Conservation (phyloP, 2,113 vertebrate genomes). For the Butastur rufipennis region DNA sequence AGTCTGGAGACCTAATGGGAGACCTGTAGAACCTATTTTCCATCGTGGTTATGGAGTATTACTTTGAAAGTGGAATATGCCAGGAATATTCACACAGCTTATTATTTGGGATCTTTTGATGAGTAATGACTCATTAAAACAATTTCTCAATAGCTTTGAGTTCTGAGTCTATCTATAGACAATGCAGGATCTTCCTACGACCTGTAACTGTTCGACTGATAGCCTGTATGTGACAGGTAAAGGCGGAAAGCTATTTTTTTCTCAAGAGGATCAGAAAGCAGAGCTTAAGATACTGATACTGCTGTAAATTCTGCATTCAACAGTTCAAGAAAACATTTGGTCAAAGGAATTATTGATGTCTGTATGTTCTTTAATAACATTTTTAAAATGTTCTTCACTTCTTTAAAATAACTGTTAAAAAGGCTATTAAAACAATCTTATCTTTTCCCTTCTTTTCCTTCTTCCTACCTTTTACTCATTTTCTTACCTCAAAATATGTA, state of each 20-base stretch:
- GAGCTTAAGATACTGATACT: neutral
- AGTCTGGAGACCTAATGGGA: neutral
- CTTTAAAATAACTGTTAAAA: neutral
- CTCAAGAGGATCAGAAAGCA: neutral
- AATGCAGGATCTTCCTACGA: neutral
- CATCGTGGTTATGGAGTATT: fast-evolving
- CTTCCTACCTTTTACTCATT: neutral
- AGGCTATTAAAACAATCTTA: neutral
- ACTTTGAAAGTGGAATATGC: neutral
- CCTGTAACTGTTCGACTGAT: neutral
- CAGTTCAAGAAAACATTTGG: neutral
- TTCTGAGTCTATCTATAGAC: neutral
- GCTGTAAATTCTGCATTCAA: neutral
- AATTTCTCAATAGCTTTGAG: neutral
- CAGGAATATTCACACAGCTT: neutral
- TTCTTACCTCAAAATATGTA: neutral
- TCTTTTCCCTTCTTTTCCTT: neutral
- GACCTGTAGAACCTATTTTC: neutral
- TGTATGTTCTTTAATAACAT: neutral
- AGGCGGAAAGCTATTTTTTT: neutral
- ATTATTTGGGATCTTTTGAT: neutral
- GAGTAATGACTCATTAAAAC: neutral
- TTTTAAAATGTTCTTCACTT: too few relatives aligned
- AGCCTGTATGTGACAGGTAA: neutral
- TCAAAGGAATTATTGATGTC: neutral